Evolutionary conservation across 2,113 vertebrate genomes (phyloP).

Genomic region (Seriola dumerili): DNA sequence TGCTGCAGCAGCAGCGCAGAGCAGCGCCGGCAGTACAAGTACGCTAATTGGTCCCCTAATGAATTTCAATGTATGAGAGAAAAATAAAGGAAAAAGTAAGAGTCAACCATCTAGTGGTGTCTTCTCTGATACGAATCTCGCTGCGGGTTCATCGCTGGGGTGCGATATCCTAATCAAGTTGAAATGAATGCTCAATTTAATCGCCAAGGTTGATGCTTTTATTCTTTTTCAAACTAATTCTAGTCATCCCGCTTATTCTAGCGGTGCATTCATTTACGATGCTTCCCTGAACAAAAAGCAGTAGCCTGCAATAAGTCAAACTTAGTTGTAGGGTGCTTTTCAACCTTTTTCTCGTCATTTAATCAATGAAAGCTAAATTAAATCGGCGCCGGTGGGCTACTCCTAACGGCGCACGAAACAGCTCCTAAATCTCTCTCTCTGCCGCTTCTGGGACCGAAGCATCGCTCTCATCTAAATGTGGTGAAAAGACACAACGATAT

Average conservation of each 20-base stretch:
- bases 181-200: conserved; percentile 32
- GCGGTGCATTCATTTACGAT: too few relatives aligned
- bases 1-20: conserved; percentile 31
- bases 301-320: conserved; percentile 16
- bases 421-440: not conserved
- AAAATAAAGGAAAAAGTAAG: conserved; percentile 31
- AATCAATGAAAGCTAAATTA: conserved; percentile 43
- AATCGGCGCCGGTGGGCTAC: conserved; percentile 35
- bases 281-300: not conserved
- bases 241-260: not conserved
- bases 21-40: conserved; percentile 33
- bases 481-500: not conserved
- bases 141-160: not conserved
- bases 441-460: not conserved
- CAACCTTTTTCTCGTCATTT: conserved; percentile 13
- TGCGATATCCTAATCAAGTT: conserved; percentile 50
- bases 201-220: conserved; percentile 12
- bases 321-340: conserved; percentile 35
- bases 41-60: conserved; percentile 48
- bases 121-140: not conserved
- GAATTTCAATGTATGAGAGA: conserved; percentile 1
- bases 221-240: conserved; percentile 13
- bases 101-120: not conserved
- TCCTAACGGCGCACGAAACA: conserved; percentile 18
- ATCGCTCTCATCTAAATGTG: not conserved